These are phyloP conservation scores for Copsychus sechellarum DNA, from an alignment of 2,113 vertebrate species.

Conservation along the genomic window DNA sequence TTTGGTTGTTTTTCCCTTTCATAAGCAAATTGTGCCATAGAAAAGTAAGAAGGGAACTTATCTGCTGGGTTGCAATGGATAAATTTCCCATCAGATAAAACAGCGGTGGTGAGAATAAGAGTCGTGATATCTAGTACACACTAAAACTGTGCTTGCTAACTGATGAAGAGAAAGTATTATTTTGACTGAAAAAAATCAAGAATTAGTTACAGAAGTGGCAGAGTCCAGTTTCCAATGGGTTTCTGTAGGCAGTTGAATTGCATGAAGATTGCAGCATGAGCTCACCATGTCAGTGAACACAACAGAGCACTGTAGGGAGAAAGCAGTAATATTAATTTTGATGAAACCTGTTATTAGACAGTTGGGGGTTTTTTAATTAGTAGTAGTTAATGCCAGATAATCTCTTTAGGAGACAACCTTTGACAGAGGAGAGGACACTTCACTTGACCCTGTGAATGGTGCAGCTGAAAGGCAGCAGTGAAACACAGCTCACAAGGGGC, in stretches of 20 bases:
- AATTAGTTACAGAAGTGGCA: neutral
- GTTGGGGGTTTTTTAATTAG: accelerated
- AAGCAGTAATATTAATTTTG: neutral
- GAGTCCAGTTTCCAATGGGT: neutral
- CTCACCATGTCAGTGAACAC: neutral
- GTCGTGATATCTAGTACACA: neutral
- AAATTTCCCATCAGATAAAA: neutral
- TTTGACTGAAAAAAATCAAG: neutral
- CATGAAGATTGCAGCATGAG: neutral
- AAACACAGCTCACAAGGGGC: neutral
- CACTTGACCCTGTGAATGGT: neutral
- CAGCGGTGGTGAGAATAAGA: neutral
- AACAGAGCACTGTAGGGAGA: neutral
- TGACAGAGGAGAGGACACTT: neutral
- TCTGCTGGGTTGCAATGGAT: neutral
- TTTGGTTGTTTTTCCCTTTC: conserved; percentile 40
- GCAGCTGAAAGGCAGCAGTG: neutral
- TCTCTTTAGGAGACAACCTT: neutral
- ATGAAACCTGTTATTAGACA: neutral
- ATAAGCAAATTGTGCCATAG: conserved; percentile 18
- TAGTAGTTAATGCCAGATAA: neutral
- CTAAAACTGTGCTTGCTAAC: neutral
- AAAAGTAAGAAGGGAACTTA: neutral
- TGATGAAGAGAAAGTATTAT: neutral
- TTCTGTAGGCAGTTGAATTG: neutral